Percentiles rank a stretch among this genome's conserved stretches.
Conservation (phyloP, 2,797 vertebrate species). For the Xenentodon cancila region DNA sequence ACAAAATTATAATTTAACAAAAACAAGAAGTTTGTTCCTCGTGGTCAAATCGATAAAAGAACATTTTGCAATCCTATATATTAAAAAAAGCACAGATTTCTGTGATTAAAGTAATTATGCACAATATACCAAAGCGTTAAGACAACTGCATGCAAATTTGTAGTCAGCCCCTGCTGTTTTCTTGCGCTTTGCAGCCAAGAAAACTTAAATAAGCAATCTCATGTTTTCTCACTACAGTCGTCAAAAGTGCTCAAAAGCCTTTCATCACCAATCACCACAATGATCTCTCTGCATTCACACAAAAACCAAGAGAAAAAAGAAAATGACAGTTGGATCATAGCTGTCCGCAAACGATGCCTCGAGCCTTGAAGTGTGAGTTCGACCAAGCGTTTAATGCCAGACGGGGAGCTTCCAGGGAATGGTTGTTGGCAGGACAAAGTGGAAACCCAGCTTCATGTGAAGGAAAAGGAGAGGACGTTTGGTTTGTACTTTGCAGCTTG, state of each 20-base stretch:
- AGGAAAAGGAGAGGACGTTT: constrained; percentile 60
- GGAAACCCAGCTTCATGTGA: constrained; percentile 73
- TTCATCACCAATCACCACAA: constrained; percentile 76
- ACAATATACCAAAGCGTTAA: constrained; percentile 18
- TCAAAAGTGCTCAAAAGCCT: constrained; percentile 68
- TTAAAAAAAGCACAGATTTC: constrained; percentile 3
- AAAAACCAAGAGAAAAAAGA: constrained; percentile 70
- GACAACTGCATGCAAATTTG: constrained; percentile 42
- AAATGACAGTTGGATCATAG: constrained; percentile 74
- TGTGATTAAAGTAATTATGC: constrained; percentile 7
- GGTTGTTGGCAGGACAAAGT: constrained; percentile 73
- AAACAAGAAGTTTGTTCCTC: background rate
- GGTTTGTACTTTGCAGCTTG: constrained; percentile 69
- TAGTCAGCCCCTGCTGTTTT: constrained; percentile 29
- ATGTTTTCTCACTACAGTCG: constrained; percentile 70
- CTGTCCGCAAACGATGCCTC: constrained; percentile 73
- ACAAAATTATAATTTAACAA: background rate
- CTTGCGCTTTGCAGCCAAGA: constrained; percentile 25
- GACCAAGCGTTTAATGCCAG: constrained; percentile 70
- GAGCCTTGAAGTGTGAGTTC: constrained; percentile 70
- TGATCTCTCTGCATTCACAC: constrained; percentile 73
- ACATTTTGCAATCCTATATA: too few species aligned
- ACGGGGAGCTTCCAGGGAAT: constrained; percentile 65
- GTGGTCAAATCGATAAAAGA: background rate
- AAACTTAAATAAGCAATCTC: constrained; percentile 45